Evolutionary conservation across 2,113 vertebrate species (phyloP).

Genomic region (Podarcis muralis): DNA sequence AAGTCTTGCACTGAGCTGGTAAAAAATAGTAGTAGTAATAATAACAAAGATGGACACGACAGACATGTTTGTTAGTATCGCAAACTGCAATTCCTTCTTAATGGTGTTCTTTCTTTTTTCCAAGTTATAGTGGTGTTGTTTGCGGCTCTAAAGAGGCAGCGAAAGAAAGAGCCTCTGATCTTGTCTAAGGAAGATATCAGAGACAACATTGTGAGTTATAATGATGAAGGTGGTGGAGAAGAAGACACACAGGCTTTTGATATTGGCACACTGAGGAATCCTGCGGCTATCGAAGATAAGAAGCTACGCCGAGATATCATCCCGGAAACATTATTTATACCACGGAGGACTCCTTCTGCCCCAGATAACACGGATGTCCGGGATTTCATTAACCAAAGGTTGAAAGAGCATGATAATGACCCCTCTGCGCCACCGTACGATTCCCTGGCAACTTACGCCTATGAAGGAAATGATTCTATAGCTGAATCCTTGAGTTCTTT

Average conservation of each 20-base stretch:
- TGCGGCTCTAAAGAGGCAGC: constrained; percentile 90
- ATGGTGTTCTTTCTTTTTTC: constrained; percentile 44
- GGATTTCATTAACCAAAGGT: constrained; percentile 93
- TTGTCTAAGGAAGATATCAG: constrained; percentile 97
- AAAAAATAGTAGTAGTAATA: not conserved
- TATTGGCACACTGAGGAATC: constrained; percentile 95
- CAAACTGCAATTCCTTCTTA: not conserved
- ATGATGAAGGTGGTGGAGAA: constrained; percentile 96
- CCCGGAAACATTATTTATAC: constrained; percentile 90
- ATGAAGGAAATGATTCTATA: constrained; percentile 92
- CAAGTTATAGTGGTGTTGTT: constrained; percentile 87
- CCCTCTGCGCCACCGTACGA: constrained; percentile 95
- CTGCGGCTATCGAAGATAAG: constrained; percentile 91
- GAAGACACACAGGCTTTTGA: constrained; percentile 99
- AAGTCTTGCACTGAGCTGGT: not conserved
- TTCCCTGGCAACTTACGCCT: constrained; percentile 96
- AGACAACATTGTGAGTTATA: constrained; percentile 99
- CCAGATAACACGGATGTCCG: constrained; percentile 93
- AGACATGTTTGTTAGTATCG: not conserved
- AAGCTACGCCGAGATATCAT: constrained; percentile 94
- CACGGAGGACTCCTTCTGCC: constrained; percentile 89
- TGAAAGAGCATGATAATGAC: constrained; percentile 92
- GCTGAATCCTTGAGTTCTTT: constrained; percentile 95
- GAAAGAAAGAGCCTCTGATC: constrained; percentile 98
- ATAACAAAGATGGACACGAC: not conserved